Base-by-base conservation (phyloP, 2,888 invertebrate species). In the Oligia fasciuncula region DNA sequence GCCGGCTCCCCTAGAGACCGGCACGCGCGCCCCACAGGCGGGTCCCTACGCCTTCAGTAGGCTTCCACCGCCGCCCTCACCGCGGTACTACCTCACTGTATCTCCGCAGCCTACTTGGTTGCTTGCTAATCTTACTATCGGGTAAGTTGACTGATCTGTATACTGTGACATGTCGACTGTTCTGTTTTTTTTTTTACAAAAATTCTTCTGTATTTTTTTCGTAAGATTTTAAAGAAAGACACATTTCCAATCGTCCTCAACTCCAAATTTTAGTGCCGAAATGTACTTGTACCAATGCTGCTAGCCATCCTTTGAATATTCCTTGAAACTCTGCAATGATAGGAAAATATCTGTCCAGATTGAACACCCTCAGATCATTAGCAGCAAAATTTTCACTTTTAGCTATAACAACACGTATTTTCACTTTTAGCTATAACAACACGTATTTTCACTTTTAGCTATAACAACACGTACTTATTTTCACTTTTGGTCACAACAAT, bases 11-110 rank as follows among this genome's bases (percentile, higher is more conserved):
- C 74, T 92, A 66, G 97, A 97, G 91, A 97, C 97, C 0, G 97
- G 97, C 70, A 98, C 98, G 0, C 97, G 98, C 86, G 98, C 98
- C 23, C 98, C 99, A 23, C 95, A 98, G 89, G 99, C 98, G 35
- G 99, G 99, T 51, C 99, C 99, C 54, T 99, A 98, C 94, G 99
- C 99, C 78, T 99, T 99, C 97, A 99, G 99, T 91, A 97, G 98
- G 78, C 98, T 99, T 87, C 99, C 99, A 60, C 97, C 98, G 87
- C 98, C 98, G 57, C 98, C 98, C 73, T 97, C 98, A 90, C 99
- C 99, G 65, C 97, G 98, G 85, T 98, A 98, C 91, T 98, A 98
- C 96, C 97, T 98, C 88, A 97, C 98, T 91, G 97, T 98, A 91
- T 96, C 98, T 85, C 97, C 98, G 66, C 97, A 97, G 63, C 97